Evolutionary conservation across 2,113 vertebrate genomes (phyloP), one percentile per base, ranked within the genome.

Genomic region (Prunella fulvescens): DNA sequence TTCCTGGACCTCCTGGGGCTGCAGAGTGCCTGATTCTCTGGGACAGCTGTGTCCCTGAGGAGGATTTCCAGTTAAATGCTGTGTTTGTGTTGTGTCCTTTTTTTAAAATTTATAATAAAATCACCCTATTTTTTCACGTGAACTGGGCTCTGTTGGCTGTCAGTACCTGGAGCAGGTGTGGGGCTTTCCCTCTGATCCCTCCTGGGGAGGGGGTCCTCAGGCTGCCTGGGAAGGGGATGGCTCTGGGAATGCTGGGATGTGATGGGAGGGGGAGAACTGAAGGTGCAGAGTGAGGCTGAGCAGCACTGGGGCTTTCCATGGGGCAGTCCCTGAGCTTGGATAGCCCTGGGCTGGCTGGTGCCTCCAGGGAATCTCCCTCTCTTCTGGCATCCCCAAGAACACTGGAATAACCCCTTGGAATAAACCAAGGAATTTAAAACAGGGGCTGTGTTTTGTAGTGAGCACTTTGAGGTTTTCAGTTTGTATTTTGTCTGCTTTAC

Each of bases 51-150:
- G 19, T 26, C 48, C 23, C 51, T 1, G 13, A 69, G 54, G n/a
- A 42, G 77, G 31, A 5, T 28, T 53, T 26, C 47, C 7, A 17
- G 18, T 65, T 50, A 15, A 42, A 70, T 37, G 44, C 20, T 16
- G 2, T n/a, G 22, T 42, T 69, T 1, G 0, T 45, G 2, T 3
- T 28, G 20, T 44, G 31, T 23, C 18, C 2, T 76, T 72, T 74
- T 65, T 57, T 60, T 76, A 47, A 82, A 29, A 23, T 73, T 51
- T 10, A 4, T 58, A 90, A 95, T 96, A 97, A 97, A 97, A 23
- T 44, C 33, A 3, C 19, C 6, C n/a, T 85, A 17, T 87, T 91
- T 96, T 92, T 93, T 71, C 87, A 91, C 0, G 0, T 40, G 20
- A 91, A 6, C 14, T 45, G 23, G n/a, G 40, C 10, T 73, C 23